Base-by-base conservation (phyloP, 2,113 vertebrate genomes). In the Apodemus sylvaticus region DNA sequence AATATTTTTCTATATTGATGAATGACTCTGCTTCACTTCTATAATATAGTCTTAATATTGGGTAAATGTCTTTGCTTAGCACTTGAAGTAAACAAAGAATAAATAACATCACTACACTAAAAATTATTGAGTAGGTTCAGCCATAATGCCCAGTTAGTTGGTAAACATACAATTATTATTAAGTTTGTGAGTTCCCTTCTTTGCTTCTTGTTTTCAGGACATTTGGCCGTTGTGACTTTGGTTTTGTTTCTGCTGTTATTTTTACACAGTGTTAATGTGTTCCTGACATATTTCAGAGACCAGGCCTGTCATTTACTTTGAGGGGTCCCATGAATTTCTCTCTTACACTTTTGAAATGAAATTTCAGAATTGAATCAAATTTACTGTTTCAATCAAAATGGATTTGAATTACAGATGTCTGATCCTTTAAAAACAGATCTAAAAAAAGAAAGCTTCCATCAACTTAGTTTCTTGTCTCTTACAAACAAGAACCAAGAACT, bases 371-470 rank as follows among this genome's bases (percentile, higher is more conserved):
- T 94, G 81, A 97, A 89, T 98, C 94, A 96, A 89, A 98, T 98
- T 97, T 96, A 96, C 97, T 97, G 96, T 97, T 98, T 97, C 93
- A 97, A 88, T 97, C 97, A 97, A 97, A 97, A 97, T 96, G 90
- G 85, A 94, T 97, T 97, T 98, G 96, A 97, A 97, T 97, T 97
- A 97, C 97, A 96, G 97, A 97, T 97, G 96, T 98, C 96, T 95
- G 97, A 97, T 96, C 87, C 74, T 87, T 97, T 97, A 95, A 97
- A 97, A 96, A 96, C 89, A 97, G 92, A 96, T 90, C 95, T 97
- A 94, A 97, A 94, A 97, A 98, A 96, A 93, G 94, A 97, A 97
- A 90, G 79, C 97, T 92, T 93, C 96, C 91, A 93, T 94, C 96
- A 96, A 77, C 97, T 98, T 94, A 96, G 90, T 16, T 97, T 98